Conservation (phyloP, 2,113 vertebrate species). For the Rynchops niger region DNA sequence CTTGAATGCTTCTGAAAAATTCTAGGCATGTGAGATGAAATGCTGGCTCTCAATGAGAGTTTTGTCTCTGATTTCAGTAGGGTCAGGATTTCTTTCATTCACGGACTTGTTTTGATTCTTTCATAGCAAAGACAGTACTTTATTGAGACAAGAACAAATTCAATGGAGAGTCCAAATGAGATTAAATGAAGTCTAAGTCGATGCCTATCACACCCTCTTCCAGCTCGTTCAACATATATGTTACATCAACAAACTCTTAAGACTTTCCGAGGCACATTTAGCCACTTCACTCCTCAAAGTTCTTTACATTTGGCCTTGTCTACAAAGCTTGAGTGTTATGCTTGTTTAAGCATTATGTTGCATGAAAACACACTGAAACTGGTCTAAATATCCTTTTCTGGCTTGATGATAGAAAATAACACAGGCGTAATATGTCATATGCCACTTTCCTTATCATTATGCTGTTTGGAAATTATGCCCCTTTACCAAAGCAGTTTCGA, state of each 20-base stretch:
- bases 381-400: not conserved
- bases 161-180: not conserved
- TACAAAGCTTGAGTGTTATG: not conserved
- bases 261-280: not conserved
- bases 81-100: slow-evolving; percentile 48
- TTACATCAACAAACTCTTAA: not conserved
- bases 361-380: not conserved
- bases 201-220: not conserved
- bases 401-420: not conserved
- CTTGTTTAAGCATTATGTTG: not conserved
- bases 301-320: not conserved
- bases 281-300: not conserved
- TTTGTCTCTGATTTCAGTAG: slow-evolving; percentile 35
- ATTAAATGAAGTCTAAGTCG: slow-evolving; percentile 8
- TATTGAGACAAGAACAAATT: slow-evolving; percentile 39
- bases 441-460: not conserved
- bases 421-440: accelerated
- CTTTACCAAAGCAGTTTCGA: not conserved
- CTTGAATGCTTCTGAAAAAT: slow-evolving; percentile 51
- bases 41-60: slow-evolving; percentile 47
- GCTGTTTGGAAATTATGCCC: not conserved
- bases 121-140: slow-evolving; percentile 50
- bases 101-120: slow-evolving; percentile 48
- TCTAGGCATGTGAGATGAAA: slow-evolving; percentile 50
- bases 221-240: not conserved